Evolutionary conservation across 2,888 invertebrate species (phyloP).

Genomic region (Apamea epomidion): DNA sequence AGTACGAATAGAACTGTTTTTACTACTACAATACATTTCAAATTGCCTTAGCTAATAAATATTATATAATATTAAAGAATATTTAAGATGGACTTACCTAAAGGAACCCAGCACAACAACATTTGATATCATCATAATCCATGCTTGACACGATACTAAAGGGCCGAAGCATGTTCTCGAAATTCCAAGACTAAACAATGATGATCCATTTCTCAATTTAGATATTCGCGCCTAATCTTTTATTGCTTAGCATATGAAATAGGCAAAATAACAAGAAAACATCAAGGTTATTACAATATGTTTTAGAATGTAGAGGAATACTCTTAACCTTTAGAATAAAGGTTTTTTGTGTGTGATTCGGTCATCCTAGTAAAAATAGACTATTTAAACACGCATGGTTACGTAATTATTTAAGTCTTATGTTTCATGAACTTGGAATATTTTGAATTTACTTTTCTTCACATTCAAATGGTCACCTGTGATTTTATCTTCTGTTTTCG

Average conservation of each 20-base stretch:
- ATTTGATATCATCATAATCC: not conserved
- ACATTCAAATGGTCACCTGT: not conserved
- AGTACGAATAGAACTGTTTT: too few species aligned
- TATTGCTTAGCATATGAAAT: conserved; percentile 18
- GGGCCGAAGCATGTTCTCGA: not conserved
- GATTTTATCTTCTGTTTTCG: not conserved
- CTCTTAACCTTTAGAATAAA: conserved; percentile 53
- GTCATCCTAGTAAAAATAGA: conserved; percentile 61
- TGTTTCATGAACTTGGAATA: conserved; percentile 9
- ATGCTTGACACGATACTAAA: not conserved
- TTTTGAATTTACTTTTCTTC: not conserved
- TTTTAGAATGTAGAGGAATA: conserved; percentile 42
- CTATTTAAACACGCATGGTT: conserved; percentile 33
- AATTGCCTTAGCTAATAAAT: not conserved
- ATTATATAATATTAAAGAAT: not conserved
- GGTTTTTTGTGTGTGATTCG: conserved; percentile 38
- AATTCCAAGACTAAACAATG: not conserved
- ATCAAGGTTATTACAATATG: conserved; percentile 43
- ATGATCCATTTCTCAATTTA: conserved; percentile 24
- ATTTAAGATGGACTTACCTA: not conserved
- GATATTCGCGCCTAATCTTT: conserved; percentile 8
- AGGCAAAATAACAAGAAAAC: conserved; percentile 15
- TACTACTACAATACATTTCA: not conserved
- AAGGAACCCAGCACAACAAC: not conserved
- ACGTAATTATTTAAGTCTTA: conserved; percentile 29